These are phyloP conservation scores for human DNA, from an alignment of 2,113 vertebrate species.

Conservation along the genomic window GRCh38 chr9:129580001-129580500, in stretches of 20 bases:
- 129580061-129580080: background rate
- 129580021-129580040: background rate
- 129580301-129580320: too few relatives aligned
- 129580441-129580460: background rate
- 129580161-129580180: rapidly evolving
- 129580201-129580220: background rate
- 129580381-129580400: background rate
- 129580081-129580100: background rate
- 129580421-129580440: background rate
- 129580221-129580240: background rate
- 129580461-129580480: background rate
- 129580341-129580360: background rate
- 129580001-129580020: background rate
- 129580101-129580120: background rate
- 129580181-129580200: background rate
- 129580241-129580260: background rate
- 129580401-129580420: background rate
- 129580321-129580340: background rate
- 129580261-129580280: background rate
- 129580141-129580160: background rate
- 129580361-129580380: background rate
- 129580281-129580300: background rate
- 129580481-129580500: background rate
- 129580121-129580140: background rate
- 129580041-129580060: background rate